These are phyloP conservation scores for Ips nitidus DNA, from an alignment of 1,140 invertebrate species.

Conservation along the genomic window DNA sequence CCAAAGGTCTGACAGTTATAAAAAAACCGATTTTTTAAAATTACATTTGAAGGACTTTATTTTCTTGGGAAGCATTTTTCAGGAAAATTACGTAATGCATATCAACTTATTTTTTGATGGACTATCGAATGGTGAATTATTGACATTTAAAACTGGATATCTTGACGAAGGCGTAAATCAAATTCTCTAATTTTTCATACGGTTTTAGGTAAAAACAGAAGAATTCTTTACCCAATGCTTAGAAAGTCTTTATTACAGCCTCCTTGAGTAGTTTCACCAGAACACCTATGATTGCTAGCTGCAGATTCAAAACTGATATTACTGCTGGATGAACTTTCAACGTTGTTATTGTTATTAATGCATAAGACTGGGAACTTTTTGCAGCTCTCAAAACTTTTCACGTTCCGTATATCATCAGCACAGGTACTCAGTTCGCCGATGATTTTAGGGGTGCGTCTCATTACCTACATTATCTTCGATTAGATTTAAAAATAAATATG, in stretches of 20 bases:
- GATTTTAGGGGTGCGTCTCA: constrained; percentile 68
- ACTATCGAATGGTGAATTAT: too few species aligned
- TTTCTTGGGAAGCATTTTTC: too few species aligned
- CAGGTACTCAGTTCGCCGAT: constrained; percentile 65
- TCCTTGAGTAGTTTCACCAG: constrained; percentile 10
- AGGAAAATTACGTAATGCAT: too few species aligned
- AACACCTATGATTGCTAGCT: constrained; percentile 48
- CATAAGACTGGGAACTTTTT: constrained; percentile 40
- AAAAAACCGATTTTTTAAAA: too few species aligned
- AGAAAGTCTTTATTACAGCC: constrained; percentile 21
- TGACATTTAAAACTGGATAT: too few species aligned
- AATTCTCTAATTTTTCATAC: too few species aligned
- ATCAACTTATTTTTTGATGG: too few species aligned
- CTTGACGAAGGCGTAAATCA: too few species aligned
- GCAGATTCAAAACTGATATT: constrained; percentile 60
- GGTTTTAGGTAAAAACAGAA: background rate
- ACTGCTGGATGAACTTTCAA: constrained; percentile 53
- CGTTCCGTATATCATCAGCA: constrained; percentile 65
- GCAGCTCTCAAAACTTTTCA: constrained; percentile 59
- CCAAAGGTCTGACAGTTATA: too few species aligned
- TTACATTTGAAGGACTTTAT: too few species aligned
- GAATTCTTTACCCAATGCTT: constrained; percentile 7
- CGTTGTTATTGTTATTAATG: constrained; percentile 35
- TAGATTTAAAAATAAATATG: background rate
- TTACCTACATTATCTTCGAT: constrained; percentile 45